Evolutionary conservation across 2,888 invertebrate species (phyloP).

Genomic region (Candidula unifasciata): DNA sequence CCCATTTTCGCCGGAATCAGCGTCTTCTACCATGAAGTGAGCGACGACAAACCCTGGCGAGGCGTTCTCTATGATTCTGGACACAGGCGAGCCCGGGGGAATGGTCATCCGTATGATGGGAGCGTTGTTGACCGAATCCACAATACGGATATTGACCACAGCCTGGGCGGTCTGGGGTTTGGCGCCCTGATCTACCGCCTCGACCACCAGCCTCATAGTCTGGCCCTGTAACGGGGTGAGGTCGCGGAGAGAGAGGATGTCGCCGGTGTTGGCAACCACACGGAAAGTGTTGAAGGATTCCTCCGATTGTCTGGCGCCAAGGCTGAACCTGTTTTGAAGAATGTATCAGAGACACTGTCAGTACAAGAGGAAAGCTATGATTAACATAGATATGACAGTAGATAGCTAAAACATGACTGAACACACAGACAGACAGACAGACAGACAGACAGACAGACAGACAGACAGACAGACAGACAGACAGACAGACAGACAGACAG

Average conservation of each 20-base stretch:
- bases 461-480: too few species aligned
- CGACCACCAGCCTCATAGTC: slow-evolving; percentile 53
- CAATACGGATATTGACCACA: slow-evolving; percentile 46
- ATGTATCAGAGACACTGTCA: neutral
- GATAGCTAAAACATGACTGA: too few species aligned
- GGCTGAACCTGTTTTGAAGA: slow-evolving; percentile 39
- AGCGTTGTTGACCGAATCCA: slow-evolving; percentile 54
- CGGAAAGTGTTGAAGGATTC: slow-evolving; percentile 59
- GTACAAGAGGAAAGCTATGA: neutral
- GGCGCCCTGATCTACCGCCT: slow-evolving; percentile 53
- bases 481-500: too few species aligned
- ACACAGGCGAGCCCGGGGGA: slow-evolving; percentile 43
- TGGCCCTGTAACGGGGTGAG: slow-evolving; percentile 53
- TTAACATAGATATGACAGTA: too few species aligned
- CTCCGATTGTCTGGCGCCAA: slow-evolving; percentile 52
- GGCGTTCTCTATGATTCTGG: slow-evolving; percentile 64
- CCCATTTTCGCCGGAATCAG: slow-evolving; percentile 72
- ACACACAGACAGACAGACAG: too few species aligned
- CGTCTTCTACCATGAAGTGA: slow-evolving; percentile 71
- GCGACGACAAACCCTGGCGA: slow-evolving; percentile 71
- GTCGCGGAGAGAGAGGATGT: slow-evolving; percentile 59
- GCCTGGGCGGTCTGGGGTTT: slow-evolving; percentile 52
- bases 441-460: too few species aligned
- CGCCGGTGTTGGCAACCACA: slow-evolving; percentile 62
- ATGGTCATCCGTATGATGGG: slow-evolving; percentile 54